Percentiles rank a stretch among this genome's conserved stretches.
Conservation (phyloP, 2,113 vertebrate genomes). For the Petroica traversi region DNA sequence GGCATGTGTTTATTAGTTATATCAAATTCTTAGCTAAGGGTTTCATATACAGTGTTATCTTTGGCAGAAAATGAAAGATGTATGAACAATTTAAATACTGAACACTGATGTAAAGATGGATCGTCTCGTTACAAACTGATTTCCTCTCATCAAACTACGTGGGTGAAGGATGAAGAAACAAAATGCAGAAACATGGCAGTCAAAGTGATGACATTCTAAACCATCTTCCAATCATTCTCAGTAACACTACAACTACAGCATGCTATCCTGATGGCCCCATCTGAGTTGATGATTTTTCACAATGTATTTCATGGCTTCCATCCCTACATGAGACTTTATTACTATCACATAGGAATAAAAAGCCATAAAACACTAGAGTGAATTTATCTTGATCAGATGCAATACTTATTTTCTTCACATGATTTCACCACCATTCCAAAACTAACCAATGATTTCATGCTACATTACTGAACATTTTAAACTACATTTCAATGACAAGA, state of each 20-base stretch:
- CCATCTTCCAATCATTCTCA: slow-evolving; percentile 64
- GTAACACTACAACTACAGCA: slow-evolving; percentile 67
- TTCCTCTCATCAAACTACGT: slow-evolving; percentile 57
- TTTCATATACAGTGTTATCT: slow-evolving; percentile 63
- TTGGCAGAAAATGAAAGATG: slow-evolving; percentile 67
- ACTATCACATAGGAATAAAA: slow-evolving; percentile 99
- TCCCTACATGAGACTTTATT: slow-evolving; percentile 97
- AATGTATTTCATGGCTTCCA: slow-evolving; percentile 98
- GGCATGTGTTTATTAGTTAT: not conserved
- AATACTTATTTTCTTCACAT: slow-evolving; percentile 85
- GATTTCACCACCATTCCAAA: slow-evolving; percentile 83
- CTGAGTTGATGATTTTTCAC: slow-evolving; percentile 89
- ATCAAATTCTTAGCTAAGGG: not conserved
- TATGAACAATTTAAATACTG: slow-evolving; percentile 50
- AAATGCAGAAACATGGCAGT: slow-evolving; percentile 52
- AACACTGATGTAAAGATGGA: slow-evolving; percentile 61
- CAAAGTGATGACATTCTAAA: slow-evolving; percentile 65
- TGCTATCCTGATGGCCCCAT: slow-evolving; percentile 82
- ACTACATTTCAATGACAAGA: slow-evolving; percentile 78
- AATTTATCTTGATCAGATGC: slow-evolving; percentile 87
- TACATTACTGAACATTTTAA: slow-evolving; percentile 78
- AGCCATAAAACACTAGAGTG: slow-evolving; percentile 99
- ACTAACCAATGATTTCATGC: slow-evolving; percentile 83
- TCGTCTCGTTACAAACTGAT: slow-evolving; percentile 3
- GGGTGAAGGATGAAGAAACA: slow-evolving; percentile 62